Base-by-base conservation (phyloP, 2,888 invertebrate genomes). In the Lasioglossum lativentre region DNA sequence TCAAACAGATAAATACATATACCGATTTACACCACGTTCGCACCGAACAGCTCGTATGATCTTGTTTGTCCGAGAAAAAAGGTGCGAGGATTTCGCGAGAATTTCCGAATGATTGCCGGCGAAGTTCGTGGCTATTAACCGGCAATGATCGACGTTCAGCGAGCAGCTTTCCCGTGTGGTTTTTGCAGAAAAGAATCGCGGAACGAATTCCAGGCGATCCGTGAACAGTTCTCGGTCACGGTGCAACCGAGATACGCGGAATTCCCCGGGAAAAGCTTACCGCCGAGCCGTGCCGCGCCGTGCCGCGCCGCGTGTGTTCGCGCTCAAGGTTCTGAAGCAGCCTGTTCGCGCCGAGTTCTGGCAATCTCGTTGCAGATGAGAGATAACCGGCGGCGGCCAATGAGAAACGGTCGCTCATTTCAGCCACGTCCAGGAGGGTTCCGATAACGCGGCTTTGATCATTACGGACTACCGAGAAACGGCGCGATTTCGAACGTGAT, bases 231-330 rank as follows among this genome's bases (percentile, higher is more conserved):
- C 87, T 82, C 81, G 79, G 82, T 75, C 79, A 80, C 80, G 80
- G 76, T 81, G 88, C 84, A 86, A 83, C 86, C 79, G 83, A 81
- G 86, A 88, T 86, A 86, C 88, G 85, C 76, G 68, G 88, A 89
- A 88, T 88, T 88, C 85, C 86, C 59, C 88, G 75, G 85, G 85
- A 83, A 38, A 86, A 88, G 81, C 81, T 23, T 47, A 73, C 78
- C 77, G 72, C 78, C 68, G 82, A 5, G 30, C 63, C n/a, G 59
- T n/a, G n/a, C n/a, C n/a, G n/a, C n/a, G n/a, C n/a, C n/a, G n/a
- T n/a, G n/a, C n/a, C 68, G 82, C 16, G 30, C 63, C n/a, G 59
- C 59, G 59, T 27, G 59, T 27, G 27, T 27, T 59, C 59, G 59
- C 59, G 59, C 72, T 83, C 88, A 83, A 88, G 85, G 82, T 89